Base-by-base conservation (phyloP, 2,797 vertebrate species). In the Pseudocheirus occidentalis region DNA sequence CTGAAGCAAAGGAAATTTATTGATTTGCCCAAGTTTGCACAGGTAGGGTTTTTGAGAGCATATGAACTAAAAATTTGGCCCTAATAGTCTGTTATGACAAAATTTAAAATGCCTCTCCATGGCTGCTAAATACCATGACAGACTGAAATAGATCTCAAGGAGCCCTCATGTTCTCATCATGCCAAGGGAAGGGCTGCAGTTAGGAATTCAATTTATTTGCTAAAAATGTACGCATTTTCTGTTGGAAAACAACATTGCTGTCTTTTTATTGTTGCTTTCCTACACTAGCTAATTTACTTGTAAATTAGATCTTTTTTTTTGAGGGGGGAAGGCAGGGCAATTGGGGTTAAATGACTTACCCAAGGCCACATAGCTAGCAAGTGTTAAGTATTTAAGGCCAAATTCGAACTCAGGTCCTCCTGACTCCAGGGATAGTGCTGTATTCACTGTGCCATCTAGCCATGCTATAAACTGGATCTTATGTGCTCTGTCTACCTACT, bases 201-300 rank as follows among this genome's bases (percentile, higher is more conserved):
- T 89, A 96, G 96, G 66, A 97, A 90, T 52, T n/a, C 91, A 27
- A 92, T 31, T 12, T 34, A 95, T 90, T 31, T 89, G 66, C 95
- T 62, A 2, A 46, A 92, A 55, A 93, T 18, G 55, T 57, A 0
- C 90, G 18, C 94, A 94, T 28, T 96, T 93, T 93, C 92, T 93
- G n/a, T 54, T 55, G 6, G 92, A 95, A 91, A 97, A 5, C 34
- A 96, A 6, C 0, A 95, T 40, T 96, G 46, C 40, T 28, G 4
- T 93, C 3, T 94, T 7, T 54, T 21, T 55, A 5, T 90, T 81
- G 73, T 91, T 96, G 66, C n/a, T 93, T n/a, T 34, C 92, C 31
- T 52, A 21, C 28, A 50, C 66, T 31, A 9, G 50, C 29, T 40
- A 95, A 87, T 91, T 52, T 50, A 55, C 90, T 73, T 57, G 57